Base-by-base conservation (phyloP, 2,113 vertebrate species). In the Boleophthalmus pectinirostris region DNA sequence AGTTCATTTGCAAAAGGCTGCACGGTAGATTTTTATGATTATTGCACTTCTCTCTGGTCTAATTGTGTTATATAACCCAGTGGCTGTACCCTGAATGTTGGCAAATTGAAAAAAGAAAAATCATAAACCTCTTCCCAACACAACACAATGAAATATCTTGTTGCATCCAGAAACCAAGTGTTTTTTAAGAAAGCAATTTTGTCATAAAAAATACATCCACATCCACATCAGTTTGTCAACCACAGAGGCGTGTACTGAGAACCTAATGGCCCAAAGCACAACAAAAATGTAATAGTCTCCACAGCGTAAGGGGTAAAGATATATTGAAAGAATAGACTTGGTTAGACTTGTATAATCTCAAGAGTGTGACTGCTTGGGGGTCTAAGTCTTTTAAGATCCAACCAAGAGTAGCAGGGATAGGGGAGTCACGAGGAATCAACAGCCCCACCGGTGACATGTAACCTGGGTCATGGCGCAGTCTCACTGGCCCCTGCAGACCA, bases 291-390 rank as follows among this genome's bases (percentile, higher is more conserved):
- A 78, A 74, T 6, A 9, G 60, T 77, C 69, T 72, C 29, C 11
- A 29, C 11, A 53, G 56, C 57, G 60, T 33, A 4, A 10, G 49
- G 61, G 68, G 64, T 29, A 11, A 64, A 54, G 53, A 51, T 53
- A 68, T 14, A 53, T 46, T 68, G 66, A 53, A 33, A 8, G 47
- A 21, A 58, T 82, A 63, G 70, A 72, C 60, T 58, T 76, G 57
- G 64, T 66, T 54, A 61, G 79, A 86, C 79, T 82, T 75, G 70
- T 82, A n/a, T 91, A 90, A 89, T 88, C 88, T 84, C 77, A 74
- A 75, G 87, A 77, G 86, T 89, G 84, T 89, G 87, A 89, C 84
- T 71, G 14, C 57, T n/a, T n/a, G n/a, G n/a, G 67, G 78, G 74
- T 77, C 85, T 72, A 83, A 46, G 64, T 72, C 76, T 60, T 80